phyloP scores from a whole-genome alignment of 2,113 vertebrate species.

The Ailuropoda melanoleuca region DNA sequence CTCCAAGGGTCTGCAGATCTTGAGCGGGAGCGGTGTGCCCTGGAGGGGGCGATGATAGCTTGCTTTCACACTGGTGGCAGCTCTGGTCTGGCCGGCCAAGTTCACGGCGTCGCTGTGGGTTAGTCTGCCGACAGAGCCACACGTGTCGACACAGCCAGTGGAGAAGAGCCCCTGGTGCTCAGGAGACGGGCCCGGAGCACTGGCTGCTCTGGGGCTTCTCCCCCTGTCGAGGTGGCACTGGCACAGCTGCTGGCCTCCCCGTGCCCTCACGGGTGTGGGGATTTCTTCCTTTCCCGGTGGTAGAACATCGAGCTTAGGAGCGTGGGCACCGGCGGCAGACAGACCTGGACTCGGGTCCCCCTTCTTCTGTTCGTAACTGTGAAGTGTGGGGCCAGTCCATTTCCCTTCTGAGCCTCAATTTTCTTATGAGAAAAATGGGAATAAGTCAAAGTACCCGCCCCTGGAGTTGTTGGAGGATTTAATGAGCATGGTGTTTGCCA shows the following conservation, averaged over 20 bases:
- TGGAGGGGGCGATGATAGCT: not conserved
- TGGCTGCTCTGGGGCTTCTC: not conserved
- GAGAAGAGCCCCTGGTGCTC: not conserved
- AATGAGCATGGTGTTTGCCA: too few species aligned
- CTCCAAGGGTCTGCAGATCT: rapidly evolving
- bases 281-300: not conserved
- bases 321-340: rapidly evolving
- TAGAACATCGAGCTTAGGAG: not conserved
- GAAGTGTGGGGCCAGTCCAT: not conserved
- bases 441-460: not conserved
- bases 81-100: not conserved
- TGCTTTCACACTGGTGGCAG: not conserved
- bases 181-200: not conserved
- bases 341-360: not conserved
- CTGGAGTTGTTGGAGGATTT: too few species aligned
- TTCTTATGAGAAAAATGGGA: not conserved
- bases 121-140: not conserved
- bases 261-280: not conserved
- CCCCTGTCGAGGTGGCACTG: not conserved
- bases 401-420: not conserved
- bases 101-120: rapidly evolving
- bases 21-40: not conserved
- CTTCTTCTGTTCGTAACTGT: not conserved
- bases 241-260: not conserved
- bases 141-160: not conserved